These are phyloP conservation scores for Gasteruption jaculator DNA, from an alignment of 2,888 invertebrate genomes.

Conservation along the genomic window DNA sequence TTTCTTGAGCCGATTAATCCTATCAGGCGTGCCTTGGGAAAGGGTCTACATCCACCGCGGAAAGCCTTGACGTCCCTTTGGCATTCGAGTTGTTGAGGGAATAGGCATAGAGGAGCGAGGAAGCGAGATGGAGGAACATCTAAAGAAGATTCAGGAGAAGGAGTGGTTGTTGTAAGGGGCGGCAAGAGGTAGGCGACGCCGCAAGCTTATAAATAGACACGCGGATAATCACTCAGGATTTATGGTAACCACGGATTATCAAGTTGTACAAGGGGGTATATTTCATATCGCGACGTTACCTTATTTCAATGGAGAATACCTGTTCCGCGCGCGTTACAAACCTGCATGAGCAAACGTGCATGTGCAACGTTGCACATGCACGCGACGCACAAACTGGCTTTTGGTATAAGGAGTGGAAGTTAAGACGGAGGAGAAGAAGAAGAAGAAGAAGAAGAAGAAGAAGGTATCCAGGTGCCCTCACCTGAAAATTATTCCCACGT, in stretches of 20 bases:
- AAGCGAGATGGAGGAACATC: conserved; percentile 2
- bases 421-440: background rate
- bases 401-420: too few relatives aligned
- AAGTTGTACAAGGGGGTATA: conserved; percentile 51
- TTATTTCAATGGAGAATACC: conserved; percentile 49
- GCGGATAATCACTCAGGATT: conserved; percentile 52
- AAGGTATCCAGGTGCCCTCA: too few relatives aligned
- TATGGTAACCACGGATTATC: conserved; percentile 53
- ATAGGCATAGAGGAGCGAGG: conserved; percentile 1
- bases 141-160: conserved; percentile 10
- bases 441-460: too few relatives aligned
- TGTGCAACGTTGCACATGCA: conserved; percentile 15
- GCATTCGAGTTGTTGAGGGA: background rate
- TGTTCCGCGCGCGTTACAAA: conserved; percentile 39
- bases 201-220: conserved; percentile 49
- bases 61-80: conserved; percentile 25
- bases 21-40: conserved; percentile 28
- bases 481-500: conserved; percentile 38
- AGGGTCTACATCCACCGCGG: conserved; percentile 18
- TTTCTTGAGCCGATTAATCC: conserved; percentile 32
- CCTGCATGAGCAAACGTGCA: conserved; percentile 30
- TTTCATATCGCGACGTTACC: conserved; percentile 50
- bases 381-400: conserved; percentile 28
- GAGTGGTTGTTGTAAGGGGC: conserved; percentile 11
- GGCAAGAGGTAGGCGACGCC: conserved; percentile 29